These are phyloP conservation scores for Pemphigus obesinymphae DNA, from an alignment of 1,140 invertebrate species.

Conservation along the genomic window DNA sequence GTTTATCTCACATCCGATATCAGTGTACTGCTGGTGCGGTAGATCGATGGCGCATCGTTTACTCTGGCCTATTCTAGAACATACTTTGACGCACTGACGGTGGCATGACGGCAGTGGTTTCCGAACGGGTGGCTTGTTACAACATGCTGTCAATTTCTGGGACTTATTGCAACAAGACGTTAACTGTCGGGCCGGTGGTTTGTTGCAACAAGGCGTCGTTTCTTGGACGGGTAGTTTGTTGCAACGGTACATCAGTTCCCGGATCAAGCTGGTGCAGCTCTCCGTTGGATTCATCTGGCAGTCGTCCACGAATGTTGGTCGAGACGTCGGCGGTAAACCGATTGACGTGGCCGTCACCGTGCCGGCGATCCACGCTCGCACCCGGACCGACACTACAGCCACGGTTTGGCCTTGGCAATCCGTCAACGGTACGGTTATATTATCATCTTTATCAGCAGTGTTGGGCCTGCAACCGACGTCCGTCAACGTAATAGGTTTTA, in stretches of 20 bases:
- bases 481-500: not conserved
- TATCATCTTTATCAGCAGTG: too few species aligned
- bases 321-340: not conserved
- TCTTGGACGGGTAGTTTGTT: too few species aligned
- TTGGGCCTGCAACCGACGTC: too few species aligned
- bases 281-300: not conserved
- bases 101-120: not conserved
- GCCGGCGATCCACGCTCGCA: not conserved
- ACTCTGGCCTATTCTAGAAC: too few species aligned
- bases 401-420: not conserved
- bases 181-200: too few species aligned
- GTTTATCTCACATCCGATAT: not conserved
- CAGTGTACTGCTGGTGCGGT: not conserved
- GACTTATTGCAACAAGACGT: too few species aligned
- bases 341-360: not conserved
- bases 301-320: not conserved
- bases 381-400: not conserved
- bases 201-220: too few species aligned
- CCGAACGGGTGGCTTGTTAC: not conserved
- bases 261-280: not conserved
- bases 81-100: not conserved
- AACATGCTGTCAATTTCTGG: not conserved
- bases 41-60: not conserved
- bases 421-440: not conserved
- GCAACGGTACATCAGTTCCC: too few species aligned